Evolutionary conservation across 2,113 vertebrate genomes (phyloP).

Genomic region (Microcebus lehilahytsara): DNA sequence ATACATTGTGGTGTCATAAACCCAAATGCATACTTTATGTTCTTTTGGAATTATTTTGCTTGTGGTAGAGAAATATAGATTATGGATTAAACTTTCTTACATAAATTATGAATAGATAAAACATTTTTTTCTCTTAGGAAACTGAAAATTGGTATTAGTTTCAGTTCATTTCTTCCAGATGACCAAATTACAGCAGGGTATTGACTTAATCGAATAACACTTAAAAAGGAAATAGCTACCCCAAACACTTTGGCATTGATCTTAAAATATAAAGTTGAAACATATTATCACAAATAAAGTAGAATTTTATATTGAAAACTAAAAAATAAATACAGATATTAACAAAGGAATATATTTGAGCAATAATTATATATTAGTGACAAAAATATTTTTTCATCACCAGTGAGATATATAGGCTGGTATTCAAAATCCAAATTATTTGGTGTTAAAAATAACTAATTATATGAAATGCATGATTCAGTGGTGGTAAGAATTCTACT

Average conservation of each 20-base stretch:
- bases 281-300: background rate
- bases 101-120: slow-evolving; percentile 22
- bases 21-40: background rate
- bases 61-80: background rate
- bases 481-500: background rate
- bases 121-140: background rate
- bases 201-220: slow-evolving; percentile 46
- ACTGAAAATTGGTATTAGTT: slow-evolving; percentile 2
- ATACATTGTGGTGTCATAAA: slow-evolving; percentile 28
- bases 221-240: slow-evolving; percentile 50
- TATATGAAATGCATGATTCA: background rate
- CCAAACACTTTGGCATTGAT: slow-evolving; percentile 27
- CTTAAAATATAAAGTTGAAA: slow-evolving; percentile 52
- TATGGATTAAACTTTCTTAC: background rate
- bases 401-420: background rate
- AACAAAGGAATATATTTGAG: slow-evolving; percentile 10
- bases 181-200: slow-evolving; percentile 49
- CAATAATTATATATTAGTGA: background rate
- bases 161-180: background rate
- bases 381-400: background rate
- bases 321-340: background rate
- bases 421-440: slow-evolving; percentile 2
- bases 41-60: slow-evolving; percentile 60
- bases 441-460: background rate
- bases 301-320: slow-evolving; percentile 20